These are phyloP conservation scores for Sitta europaea DNA, from an alignment of 2,113 vertebrate species.

Conservation along the genomic window DNA sequence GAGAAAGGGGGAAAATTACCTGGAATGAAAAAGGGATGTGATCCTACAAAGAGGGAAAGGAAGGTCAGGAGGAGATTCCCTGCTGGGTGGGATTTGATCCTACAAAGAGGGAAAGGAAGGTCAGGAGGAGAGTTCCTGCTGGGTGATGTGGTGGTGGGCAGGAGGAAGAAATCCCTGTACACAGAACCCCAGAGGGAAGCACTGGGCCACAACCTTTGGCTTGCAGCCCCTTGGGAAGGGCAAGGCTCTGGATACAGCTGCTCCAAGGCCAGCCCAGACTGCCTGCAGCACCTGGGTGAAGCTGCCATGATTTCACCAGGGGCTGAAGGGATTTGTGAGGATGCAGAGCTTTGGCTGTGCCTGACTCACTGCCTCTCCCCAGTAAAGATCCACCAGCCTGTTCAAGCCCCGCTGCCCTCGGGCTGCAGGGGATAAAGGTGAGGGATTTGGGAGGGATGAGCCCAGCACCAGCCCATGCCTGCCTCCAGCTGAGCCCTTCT, in stretches of 20 bases:
- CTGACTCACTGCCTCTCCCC: neutral
- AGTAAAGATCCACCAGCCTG: rapidly evolving
- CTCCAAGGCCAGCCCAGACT: neutral
- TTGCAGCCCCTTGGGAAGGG: neutral
- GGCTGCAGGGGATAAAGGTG: neutral
- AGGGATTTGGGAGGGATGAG: constrained; percentile 7
- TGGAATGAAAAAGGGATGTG: neutral
- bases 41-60: neutral
- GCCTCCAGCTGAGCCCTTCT: neutral
- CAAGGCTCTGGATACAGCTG: neutral
- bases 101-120: neutral
- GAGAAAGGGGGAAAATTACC: neutral
- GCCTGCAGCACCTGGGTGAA: neutral
- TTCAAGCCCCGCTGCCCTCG: neutral
- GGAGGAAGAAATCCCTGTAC: neutral
- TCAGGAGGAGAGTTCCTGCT: neutral
- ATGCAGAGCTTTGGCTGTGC: neutral
- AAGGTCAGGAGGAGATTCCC: neutral
- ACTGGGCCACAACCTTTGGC: neutral
- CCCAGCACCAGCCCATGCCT: neutral
- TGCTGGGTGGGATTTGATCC: neutral
- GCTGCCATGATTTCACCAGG: rapidly evolving
- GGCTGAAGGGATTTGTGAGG: neutral
- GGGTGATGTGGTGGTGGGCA: neutral
- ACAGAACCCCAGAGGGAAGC: neutral